Evolutionary conservation across 2,888 invertebrate species (phyloP), one percentile per base, ranked within the genome.

Genomic region (Eurytoma californica): DNA sequence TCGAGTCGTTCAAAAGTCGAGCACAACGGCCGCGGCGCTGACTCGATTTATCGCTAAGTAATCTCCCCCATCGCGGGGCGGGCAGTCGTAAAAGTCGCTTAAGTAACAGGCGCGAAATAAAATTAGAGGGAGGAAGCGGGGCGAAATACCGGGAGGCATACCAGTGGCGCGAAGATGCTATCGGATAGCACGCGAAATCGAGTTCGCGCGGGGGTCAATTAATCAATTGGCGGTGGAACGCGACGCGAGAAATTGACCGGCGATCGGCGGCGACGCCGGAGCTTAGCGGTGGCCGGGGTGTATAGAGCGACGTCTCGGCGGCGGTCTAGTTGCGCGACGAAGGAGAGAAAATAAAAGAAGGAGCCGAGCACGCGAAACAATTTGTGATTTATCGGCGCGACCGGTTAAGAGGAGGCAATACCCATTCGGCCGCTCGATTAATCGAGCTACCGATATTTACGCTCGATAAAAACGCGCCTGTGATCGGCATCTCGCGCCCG

Each of bases 171-270:
- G 7, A 55, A 53, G 61, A 61, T 68, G 16, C 47, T 51, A 61
- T 69, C 65, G 28, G 3, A 3, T 30, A 4, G 53, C 53, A 14
- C 51, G 51, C 20, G 55, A 65, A 63, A 72, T 72, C 63, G 63
- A 72, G 72, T 55, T 55, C 72, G 63, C 63, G 63, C 63, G 63
- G 12, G 39, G 47, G 24, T 69, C 68, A 67, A 77, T 77, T 72
- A 67, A 72, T 77, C 72, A 47, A 72, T 72, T 72, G 67, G 47
- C 55, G 63, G n/a, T 24, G 55, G 24, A 76, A 69, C 53, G 55
- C 60, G 55, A 20, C 30, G 49, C 57, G 63, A 63, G 69, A 70
- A 79, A 74, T 70, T 74, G 58, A n/a, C 51, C 58, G 47, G 53
- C 20, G 63, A 63, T 63, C 63, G 39, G 9, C 60, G 28, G 18